phyloP scores from a whole-genome alignment of 2,888 invertebrate genomes.

The Drosophila rubida region DNA sequence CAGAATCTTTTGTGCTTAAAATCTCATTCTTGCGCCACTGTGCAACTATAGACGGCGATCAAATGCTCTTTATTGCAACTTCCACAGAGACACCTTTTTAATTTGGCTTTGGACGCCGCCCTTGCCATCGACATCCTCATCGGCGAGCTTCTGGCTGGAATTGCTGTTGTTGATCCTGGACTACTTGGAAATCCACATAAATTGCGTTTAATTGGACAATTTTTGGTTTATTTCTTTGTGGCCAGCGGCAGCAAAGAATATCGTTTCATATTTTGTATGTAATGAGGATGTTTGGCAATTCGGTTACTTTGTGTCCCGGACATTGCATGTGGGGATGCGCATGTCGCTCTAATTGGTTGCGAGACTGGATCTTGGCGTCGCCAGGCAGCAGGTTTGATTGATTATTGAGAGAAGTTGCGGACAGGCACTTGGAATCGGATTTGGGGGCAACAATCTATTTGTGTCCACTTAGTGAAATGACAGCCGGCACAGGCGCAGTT shows the following conservation, averaged over 20 bases:
- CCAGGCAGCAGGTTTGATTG: conserved; percentile 81
- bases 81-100: conserved; percentile 76
- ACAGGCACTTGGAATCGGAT: conserved; percentile 79
- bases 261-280: conserved; percentile 33
- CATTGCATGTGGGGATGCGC: conserved; percentile 15
- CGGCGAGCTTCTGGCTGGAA: conserved; percentile 6
- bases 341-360: conserved; percentile 20
- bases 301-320: conserved; percentile 18
- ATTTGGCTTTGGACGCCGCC: conserved; percentile 69
- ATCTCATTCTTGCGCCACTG: conserved; percentile 1
- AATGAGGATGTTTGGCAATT: conserved; percentile 27
- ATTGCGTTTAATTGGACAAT: conserved; percentile 83
- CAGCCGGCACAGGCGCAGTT: conserved; percentile 45
- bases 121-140: not conserved
- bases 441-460: conserved; percentile 81
- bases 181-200: conserved; percentile 78
- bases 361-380: conserved; percentile 12
- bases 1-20: too few relatives aligned
- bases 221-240: conserved; percentile 64
- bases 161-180: conserved; percentile 9
- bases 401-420: conserved; percentile 85
- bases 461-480: conserved; percentile 83
- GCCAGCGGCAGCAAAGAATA: conserved; percentile 11
- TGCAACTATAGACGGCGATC: conserved; percentile 46
- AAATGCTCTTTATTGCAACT: conserved; percentile 73